These are phyloP conservation scores for Lepisosteus oculatus DNA, from an alignment of 2,113 vertebrate genomes.

Conservation along the genomic window DNA sequence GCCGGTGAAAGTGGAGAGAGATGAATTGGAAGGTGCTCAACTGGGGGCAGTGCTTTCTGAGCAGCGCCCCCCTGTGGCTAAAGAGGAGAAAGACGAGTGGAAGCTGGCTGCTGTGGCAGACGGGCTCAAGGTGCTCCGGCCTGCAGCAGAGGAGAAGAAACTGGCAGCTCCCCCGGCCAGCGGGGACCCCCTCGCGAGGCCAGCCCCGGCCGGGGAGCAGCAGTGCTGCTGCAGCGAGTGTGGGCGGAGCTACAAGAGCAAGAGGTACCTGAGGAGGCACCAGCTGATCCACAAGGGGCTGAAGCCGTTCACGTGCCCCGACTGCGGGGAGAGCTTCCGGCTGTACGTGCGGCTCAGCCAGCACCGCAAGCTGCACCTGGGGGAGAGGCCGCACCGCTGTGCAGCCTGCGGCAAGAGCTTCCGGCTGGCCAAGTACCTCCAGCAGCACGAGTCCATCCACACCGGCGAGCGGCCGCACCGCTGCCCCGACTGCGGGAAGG, in stretches of 20 bases:
- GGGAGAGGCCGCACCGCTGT: slow-evolving; percentile 12
- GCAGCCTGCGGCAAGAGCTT: slow-evolving; percentile 7
- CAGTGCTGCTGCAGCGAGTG: neutral
- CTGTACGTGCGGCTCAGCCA: neutral
- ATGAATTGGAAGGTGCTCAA: no score
- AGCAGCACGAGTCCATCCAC: slow-evolving; percentile 3
- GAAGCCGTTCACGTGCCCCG: neutral
- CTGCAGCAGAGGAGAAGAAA: no score
- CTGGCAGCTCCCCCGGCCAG: no score
- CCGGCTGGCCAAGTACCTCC: neutral
- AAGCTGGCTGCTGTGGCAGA: no score
- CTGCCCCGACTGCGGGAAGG: slow-evolving; percentile 10
- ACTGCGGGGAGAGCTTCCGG: neutral
- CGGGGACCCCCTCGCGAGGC: no score
- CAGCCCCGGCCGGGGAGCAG: neutral
- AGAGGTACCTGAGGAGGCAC: neutral
- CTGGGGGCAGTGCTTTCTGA: no score
- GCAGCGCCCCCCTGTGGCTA: no score
- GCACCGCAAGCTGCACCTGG: neutral
- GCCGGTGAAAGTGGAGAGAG: no score
- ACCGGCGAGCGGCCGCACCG: slow-evolving; percentile 5
- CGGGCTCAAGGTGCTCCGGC: no score
- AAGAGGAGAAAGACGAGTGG: no score
- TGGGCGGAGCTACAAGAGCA: neutral
- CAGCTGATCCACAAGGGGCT: neutral